phyloP scores from a whole-genome alignment of 2,797 vertebrate species.

The Tympanoctomys barrerae region DNA sequence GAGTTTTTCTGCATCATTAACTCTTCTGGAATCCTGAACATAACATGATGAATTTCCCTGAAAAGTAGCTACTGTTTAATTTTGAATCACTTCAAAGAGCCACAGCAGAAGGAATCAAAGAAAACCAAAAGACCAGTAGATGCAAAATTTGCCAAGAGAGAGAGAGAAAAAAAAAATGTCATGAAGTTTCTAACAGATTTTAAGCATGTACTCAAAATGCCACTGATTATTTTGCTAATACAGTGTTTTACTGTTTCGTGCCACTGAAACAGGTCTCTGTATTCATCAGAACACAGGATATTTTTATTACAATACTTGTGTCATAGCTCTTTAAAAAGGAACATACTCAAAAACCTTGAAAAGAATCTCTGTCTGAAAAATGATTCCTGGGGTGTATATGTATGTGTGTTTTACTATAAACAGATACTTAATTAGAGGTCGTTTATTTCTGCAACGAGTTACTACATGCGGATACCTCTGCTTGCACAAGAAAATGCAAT shows the following conservation, averaged over 20 bases:
- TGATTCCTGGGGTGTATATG: conserved; percentile 40
- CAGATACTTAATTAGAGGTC: conserved; percentile 78
- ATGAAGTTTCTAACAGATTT: conserved; percentile 80
- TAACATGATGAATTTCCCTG: conserved; percentile 83
- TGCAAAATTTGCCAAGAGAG: conserved; percentile 69
- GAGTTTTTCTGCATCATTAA: conserved; percentile 84
- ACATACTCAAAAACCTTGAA: conserved; percentile 76
- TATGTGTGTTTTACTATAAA: conserved; percentile 69
- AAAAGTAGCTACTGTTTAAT: conserved; percentile 84
- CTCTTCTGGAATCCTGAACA: conserved; percentile 84
- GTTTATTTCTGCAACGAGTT: conserved; percentile 51
- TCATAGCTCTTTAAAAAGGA: conserved; percentile 67
- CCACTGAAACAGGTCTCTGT: conserved; percentile 79
- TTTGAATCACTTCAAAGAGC: conserved; percentile 85
- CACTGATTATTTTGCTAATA: conserved; percentile 78
- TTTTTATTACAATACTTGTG: conserved; percentile 83
- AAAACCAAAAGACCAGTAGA: conserved; percentile 62
- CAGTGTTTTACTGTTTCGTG: conserved; percentile 77
- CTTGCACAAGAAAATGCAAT: conserved; percentile 40
- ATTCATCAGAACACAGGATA: conserved; percentile 80
- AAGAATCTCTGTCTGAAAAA: conserved; percentile 79
- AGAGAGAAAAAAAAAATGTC: background rate
- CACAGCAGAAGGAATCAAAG: conserved; percentile 81
- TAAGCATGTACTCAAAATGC: conserved; percentile 81
- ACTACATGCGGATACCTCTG: conserved; percentile 52